Evolutionary conservation across 2,113 vertebrate genomes (phyloP), one percentile per base, ranked within the genome.

Genomic region (Sardina pilchardus): DNA sequence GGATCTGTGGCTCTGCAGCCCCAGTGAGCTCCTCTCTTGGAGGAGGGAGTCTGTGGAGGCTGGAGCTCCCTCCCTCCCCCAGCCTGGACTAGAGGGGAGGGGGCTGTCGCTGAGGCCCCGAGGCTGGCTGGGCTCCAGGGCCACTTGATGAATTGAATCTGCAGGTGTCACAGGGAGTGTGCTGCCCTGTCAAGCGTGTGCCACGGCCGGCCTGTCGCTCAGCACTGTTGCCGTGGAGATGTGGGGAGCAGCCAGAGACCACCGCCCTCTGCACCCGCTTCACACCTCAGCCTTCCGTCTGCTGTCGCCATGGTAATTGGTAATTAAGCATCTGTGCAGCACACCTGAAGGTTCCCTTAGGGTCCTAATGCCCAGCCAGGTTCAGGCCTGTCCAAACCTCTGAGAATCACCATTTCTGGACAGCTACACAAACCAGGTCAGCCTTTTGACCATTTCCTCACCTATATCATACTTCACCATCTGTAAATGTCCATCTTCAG

Each of bases 141-240:
- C 19, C 71, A 19, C 30, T 78, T 8, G 82, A 87, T 85, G 50
- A 84, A 90, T 26, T 50, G 83, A 30, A 83, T 86, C 89, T 84
- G 81, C 67, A 87, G 81, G 71, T 85, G 75, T 88, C 83, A 84
- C 83, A 81, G 48, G 45, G 48, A 82, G 85, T 82, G 75, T 86
- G 84, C 63, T 81, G 75, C 71, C 81, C 34, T 85, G 63, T 87
- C 86, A 71, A 63, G 81, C n/a, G 19, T 45, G 42, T 43, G 56
- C 21, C 21, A 14, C 16, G 34, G 44, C 56, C 47, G 56, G 39
- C 50, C 45, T 84, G 85, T 84, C 86, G 75, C 47, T 83, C 53
- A 82, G 67, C 81, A 71, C 53, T 9, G 71, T 63, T 75, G 80
- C 71, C 84, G 59, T 45, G 16, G 16, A 17, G 47, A 78, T 78